phyloP scores from a whole-genome alignment of 2,113 vertebrate species.

The Marmota flaviventris region DNA sequence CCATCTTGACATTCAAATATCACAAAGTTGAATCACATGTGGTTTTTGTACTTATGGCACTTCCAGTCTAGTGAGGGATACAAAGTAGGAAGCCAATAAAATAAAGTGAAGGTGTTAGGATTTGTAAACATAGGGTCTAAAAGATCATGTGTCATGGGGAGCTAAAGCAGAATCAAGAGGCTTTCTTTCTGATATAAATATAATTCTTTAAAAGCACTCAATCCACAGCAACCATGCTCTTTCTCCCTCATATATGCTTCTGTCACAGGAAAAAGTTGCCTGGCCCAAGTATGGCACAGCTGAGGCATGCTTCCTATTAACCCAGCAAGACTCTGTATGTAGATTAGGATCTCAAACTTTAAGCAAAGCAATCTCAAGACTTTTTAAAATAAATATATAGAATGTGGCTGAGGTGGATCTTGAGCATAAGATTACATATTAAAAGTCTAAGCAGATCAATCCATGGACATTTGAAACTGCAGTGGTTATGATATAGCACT shows the following conservation, averaged over 20 bases:
- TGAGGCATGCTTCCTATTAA: not conserved
- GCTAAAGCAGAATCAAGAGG: constrained; percentile 1
- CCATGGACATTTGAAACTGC: constrained; percentile 12
- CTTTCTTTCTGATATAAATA: constrained; percentile 1
- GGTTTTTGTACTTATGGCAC: constrained; percentile 13
- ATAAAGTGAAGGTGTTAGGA: not conserved
- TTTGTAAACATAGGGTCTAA: not conserved
- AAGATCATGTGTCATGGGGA: not conserved
- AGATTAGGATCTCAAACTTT: not conserved
- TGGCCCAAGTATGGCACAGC: not conserved
- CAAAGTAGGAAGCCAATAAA: constrained; percentile 9
- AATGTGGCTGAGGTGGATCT: not conserved
- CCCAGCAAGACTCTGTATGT: not conserved
- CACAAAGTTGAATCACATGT: constrained; percentile 45
- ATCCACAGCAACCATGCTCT: not conserved
- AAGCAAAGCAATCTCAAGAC: constrained; percentile 7
- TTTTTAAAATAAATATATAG: not conserved
- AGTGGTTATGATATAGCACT: not conserved
- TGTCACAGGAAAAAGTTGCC: not conserved
- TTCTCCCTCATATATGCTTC: not conserved
- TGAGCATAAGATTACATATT: constrained; percentile 1
- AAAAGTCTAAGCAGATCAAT: not conserved
- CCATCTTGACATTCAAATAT: constrained; percentile 32
- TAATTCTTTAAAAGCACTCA: constrained; percentile 8
- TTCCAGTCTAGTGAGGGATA: constrained; percentile 6